Base-by-base conservation (phyloP, 2,888 invertebrate species). In the Caenorhabditis imperialis region DNA sequence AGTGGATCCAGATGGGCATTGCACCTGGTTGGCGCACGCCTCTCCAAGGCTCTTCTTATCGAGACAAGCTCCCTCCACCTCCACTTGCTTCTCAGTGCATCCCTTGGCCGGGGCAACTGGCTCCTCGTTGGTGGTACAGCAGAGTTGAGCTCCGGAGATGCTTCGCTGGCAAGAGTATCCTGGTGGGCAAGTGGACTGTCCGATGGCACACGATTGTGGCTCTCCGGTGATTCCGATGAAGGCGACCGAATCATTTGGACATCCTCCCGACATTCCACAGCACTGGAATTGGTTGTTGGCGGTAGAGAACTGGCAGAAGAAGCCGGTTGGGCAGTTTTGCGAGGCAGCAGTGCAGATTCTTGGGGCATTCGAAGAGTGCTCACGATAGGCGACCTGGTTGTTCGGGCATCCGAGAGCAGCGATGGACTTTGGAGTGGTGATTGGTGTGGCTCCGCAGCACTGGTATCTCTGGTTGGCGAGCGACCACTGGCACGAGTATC, bases 141-240 rank as follows among this genome's bases (percentile, higher is more conserved):
- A 86, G 45, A 86, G 83, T 69, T 87, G 86, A 8, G 79, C 53
- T n/a, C 86, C 86, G 18, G 71, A 78, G 55, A 82, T 78, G 47
- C 81, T 79, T 42, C 85, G 55, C 57, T 87, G 86, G 70, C 87
- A 87, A 8, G 84, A 84, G 70, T 85, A 87, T 33, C 87, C 87
- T n/a, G 62, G 54, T 33, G 85, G 85, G 57, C 87, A 87, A 3
- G 85, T 86, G 60, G 78, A 78, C 53, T 80, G 75, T 38, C 86
- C 86, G 62, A 86, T 85, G 27, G 83, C 85, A 48, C 86, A 86
- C 12, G 77, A 76, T 67, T 86, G 85, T 22, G 86, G 81, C 33
- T 86, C 85, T n/a, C 86, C 86, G 47, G 84, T 85, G 63, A 86
- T 83, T 50, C 86, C 86, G 69, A 86, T 86, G 69, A 87, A 86